phyloP scores from a whole-genome alignment of 2,113 vertebrate genomes.

The Carollia perspicillata region DNA sequence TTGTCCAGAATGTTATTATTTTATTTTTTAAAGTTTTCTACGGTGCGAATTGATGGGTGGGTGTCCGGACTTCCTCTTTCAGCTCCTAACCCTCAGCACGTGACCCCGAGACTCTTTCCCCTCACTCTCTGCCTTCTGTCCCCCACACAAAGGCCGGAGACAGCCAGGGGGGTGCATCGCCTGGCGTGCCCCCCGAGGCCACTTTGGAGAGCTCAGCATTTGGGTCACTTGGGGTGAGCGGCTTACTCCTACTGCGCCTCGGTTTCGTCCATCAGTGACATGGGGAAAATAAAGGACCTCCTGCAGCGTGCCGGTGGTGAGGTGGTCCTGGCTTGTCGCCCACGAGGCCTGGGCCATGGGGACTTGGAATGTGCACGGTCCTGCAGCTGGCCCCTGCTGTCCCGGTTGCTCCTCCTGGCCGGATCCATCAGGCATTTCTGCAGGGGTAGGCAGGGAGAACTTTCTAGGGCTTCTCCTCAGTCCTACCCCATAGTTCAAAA shows the following conservation, averaged over 20 bases:
- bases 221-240: no score
- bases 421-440: not conserved
- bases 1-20: no score
- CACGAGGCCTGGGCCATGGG: rapidly evolving
- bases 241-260: not conserved
- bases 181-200: rapidly evolving
- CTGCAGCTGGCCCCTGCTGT: no score
- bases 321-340: rapidly evolving
- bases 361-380: no score
- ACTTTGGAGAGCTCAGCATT: not conserved
- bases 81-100: rapidly evolving
- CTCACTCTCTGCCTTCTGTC: rapidly evolving
- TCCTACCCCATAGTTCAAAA: not conserved
- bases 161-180: not conserved
- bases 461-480: not conserved
- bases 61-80: no score
- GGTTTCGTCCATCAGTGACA: no score
- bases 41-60: not conserved
- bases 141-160: no score
- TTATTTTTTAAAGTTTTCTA: not conserved
- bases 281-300: not conserved
- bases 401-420: no score
- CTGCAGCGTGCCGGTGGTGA: not conserved
- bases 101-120: rapidly evolving
- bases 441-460: no score